phyloP scores from a whole-genome alignment of 2,888 invertebrate species.

The Limnephilus marmoratus region DNA sequence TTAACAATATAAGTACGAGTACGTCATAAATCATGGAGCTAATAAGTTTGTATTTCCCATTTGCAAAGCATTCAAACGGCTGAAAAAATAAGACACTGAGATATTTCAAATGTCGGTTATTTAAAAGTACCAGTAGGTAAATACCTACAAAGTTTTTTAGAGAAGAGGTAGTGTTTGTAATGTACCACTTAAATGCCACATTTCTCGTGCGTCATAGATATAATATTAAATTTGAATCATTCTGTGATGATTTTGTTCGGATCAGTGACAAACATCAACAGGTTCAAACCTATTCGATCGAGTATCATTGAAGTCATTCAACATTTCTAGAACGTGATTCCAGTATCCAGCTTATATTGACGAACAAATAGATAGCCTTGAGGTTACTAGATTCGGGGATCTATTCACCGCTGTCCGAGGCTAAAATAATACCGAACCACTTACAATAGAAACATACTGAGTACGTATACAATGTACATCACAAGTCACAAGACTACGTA shows the following conservation, averaged over 20 bases:
- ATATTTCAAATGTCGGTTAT: too few species aligned
- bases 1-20: too few species aligned
- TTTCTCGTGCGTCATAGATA: neutral
- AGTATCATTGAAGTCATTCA: neutral
- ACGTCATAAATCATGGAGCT: too few species aligned
- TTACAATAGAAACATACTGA: neutral
- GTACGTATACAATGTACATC: slow-evolving; percentile 4
- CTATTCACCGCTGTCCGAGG: slow-evolving; percentile 24
- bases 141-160: neutral
- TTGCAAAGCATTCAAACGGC: too few species aligned
- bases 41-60: too few species aligned
- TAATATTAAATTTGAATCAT: neutral
- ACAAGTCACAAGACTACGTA: neutral
- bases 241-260: neutral
- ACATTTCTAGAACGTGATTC: neutral
- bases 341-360: neutral
- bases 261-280: neutral
- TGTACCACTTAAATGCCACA: neutral
- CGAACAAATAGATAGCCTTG: slow-evolving; percentile 16
- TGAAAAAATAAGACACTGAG: too few species aligned
- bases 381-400: slow-evolving; percentile 19
- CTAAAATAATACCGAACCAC: neutral
- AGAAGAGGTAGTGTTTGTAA: neutral
- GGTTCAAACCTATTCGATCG: neutral
- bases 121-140: too few species aligned